Evolutionary conservation across 2,797 vertebrate genomes (phyloP).

Genomic region (Cirrhinus molitorella): DNA sequence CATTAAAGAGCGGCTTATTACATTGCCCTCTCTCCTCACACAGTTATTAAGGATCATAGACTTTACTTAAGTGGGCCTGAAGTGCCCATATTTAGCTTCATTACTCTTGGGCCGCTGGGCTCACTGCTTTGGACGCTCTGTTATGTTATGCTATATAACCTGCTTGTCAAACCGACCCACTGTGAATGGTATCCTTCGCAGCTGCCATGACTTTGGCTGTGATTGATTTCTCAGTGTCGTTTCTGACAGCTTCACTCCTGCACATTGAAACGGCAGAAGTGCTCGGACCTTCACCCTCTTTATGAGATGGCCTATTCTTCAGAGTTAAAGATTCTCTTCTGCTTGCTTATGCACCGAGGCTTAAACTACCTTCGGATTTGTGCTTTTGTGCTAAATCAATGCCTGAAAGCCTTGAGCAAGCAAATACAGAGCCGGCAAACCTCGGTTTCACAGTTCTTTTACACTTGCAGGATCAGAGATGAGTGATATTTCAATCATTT

Average conservation of each 20-base stretch:
- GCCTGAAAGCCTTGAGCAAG: neutral
- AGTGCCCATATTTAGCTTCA: constrained; percentile 56
- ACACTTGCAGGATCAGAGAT: neutral
- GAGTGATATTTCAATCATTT: neutral
- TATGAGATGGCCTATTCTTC: constrained; percentile 28
- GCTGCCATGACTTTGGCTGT: constrained; percentile 74
- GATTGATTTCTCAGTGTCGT: constrained; percentile 76
- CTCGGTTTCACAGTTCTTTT: neutral
- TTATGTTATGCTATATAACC: constrained; percentile 44
- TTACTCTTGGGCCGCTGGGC: constrained; percentile 46
- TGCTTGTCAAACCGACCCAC: constrained; percentile 56
- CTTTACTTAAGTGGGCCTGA: constrained; percentile 53
- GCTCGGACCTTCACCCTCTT: constrained; percentile 34
- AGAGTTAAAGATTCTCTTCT: constrained; percentile 16
- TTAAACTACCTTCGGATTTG: neutral
- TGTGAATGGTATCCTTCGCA: constrained; percentile 72
- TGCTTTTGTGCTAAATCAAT: constrained; percentile 5
- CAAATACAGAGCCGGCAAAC: neutral
- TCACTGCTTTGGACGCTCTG: constrained; percentile 20
- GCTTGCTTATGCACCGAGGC: neutral
- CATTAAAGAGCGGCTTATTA: neutral
- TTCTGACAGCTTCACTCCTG: constrained; percentile 73
- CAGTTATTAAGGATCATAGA: constrained; percentile 12
- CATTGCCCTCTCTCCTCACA: neutral
- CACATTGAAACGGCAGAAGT: constrained; percentile 56